Evolutionary conservation across 2,113 vertebrate species (phyloP).

Genomic region (Artemisiospiza belli): DNA sequence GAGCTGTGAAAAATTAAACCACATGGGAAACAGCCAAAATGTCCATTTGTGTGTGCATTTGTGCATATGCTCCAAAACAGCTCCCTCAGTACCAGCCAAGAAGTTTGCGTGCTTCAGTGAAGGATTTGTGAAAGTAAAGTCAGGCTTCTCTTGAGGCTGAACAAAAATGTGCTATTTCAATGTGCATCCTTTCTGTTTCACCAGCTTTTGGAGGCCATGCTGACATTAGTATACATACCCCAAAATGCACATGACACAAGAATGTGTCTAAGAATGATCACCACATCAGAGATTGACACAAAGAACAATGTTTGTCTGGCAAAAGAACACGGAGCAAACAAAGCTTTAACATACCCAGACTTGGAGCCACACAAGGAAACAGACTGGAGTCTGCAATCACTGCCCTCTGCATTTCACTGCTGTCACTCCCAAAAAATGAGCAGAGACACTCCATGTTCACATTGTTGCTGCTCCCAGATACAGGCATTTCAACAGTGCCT

Average conservation of each 20-base stretch:
- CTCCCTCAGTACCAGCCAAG: neutral
- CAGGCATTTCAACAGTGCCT: neutral
- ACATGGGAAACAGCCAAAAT: neutral
- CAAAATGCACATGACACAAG: neutral
- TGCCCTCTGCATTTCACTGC: fast-evolving
- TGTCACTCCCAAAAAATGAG: neutral
- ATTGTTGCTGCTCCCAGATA: neutral
- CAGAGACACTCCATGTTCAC: neutral
- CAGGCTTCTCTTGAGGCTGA: neutral
- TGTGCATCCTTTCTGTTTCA: neutral
- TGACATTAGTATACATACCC: neutral
- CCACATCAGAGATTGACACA: neutral
- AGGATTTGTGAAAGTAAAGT: neutral
- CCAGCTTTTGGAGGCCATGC: neutral
- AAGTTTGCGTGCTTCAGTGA: fast-evolving
- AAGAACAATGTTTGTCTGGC: neutral
- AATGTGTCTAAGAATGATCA: neutral
- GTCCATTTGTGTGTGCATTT: neutral
- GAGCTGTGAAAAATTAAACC: conserved; percentile 3
- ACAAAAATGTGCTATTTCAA: neutral
- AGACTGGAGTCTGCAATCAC: neutral
- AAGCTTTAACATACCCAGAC: fast-evolving
- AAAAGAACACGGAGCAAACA: neutral
- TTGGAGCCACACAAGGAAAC: neutral
- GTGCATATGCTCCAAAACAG: neutral